Base-by-base conservation (phyloP, 2,113 vertebrate genomes). In the Otis tarda region DNA sequence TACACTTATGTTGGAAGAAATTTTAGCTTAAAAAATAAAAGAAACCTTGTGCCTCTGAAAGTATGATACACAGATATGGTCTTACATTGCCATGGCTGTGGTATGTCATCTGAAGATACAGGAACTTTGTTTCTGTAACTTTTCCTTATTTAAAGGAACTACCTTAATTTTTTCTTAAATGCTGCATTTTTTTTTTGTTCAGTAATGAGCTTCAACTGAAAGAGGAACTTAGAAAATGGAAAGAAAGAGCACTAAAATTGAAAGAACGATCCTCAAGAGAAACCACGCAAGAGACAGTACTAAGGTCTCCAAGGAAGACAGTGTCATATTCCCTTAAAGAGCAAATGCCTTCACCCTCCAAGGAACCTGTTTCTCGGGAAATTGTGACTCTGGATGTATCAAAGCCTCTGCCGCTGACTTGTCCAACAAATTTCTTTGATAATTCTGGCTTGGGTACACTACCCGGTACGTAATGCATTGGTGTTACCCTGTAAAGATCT, bases 161-260 rank as follows among this genome's bases (percentile, higher is more conserved):
- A 43, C 18, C 77, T 60, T 16, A 80, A 52, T 2, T 37, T 81
- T 41, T 41, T 41, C 13, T 60, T 82, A 37, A 60, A 47, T 59
- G 23, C 20, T 86, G 0, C 12, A 3, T 8, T 11, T 75, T 35
- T 37, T 77, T 64, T 35, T 41, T 84, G 85, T 78, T 61, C 52
- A 98, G 97, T 69, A 89, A 96, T 35, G 88, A 94, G 22, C 39
- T 24, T 43, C 14, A 83, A 20, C 67, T 93, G 86, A 97, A 97
- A 96, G 96, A 97, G 8, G 97, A 97, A 63, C 64, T 94, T 59
- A 90, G 63, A 37, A 97, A 97, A 90, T 96, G 94, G 96, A 97
- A 97, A 70, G 95, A 94, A 10, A 68, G 86, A 86, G 91, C 95
- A 56, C 28, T 96, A 27, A 97, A 94, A 89, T 79, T 21, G 83